A percentile compares a stretch with the other conserved stretches of the same genome.
Conservation (phyloP, 2,888 invertebrate species). For the Agriotes lineatus region DNA sequence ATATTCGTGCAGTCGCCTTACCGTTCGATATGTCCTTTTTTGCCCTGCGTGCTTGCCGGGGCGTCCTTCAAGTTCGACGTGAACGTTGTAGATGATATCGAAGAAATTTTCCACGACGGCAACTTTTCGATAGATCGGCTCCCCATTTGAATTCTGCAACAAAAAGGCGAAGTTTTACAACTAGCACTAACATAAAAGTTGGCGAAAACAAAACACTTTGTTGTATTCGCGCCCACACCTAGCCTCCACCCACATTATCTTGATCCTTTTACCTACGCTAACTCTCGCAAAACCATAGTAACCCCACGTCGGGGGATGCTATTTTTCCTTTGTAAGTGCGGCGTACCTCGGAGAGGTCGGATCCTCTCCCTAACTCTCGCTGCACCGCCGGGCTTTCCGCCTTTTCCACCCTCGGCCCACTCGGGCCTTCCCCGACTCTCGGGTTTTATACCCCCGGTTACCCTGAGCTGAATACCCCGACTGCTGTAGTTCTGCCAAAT, state of each 20-base stretch:
- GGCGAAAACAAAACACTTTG: slow-evolving; percentile 37
- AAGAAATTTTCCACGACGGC: slow-evolving; percentile 98
- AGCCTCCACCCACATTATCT: slow-evolving; percentile 43
- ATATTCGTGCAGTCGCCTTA: slow-evolving; percentile 67
- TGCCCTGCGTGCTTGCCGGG: slow-evolving; percentile 97
- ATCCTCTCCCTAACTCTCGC: slow-evolving; percentile 53
- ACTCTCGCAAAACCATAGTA: slow-evolving; percentile 55
- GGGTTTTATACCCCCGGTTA: slow-evolving; percentile 62
- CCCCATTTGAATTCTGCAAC: slow-evolving; percentile 79
- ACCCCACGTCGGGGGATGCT: slow-evolving; percentile 54
- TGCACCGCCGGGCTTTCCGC: slow-evolving; percentile 51
- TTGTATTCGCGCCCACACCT: slow-evolving; percentile 39
- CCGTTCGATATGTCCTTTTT: slow-evolving; percentile 95
- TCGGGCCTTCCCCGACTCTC: slow-evolving; percentile 51
- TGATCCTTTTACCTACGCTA: slow-evolving; percentile 46
- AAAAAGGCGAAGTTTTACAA: slow-evolving; percentile 53
- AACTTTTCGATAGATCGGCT: slow-evolving; percentile 88
- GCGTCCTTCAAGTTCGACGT: slow-evolving; percentile 92
- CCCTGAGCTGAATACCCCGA: slow-evolving; percentile 61
- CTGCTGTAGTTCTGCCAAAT: slow-evolving; percentile 65
- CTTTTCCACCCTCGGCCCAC: slow-evolving; percentile 49
- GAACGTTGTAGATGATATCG: slow-evolving; percentile 95
- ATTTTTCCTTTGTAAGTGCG: slow-evolving; percentile 53
- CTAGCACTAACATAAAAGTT: slow-evolving; percentile 35
- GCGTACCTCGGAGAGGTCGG: slow-evolving; percentile 54